These are phyloP conservation scores for Myoxocephalus aenaeus DNA, from an alignment of 2,797 vertebrate genomes.

Conservation along the genomic window DNA sequence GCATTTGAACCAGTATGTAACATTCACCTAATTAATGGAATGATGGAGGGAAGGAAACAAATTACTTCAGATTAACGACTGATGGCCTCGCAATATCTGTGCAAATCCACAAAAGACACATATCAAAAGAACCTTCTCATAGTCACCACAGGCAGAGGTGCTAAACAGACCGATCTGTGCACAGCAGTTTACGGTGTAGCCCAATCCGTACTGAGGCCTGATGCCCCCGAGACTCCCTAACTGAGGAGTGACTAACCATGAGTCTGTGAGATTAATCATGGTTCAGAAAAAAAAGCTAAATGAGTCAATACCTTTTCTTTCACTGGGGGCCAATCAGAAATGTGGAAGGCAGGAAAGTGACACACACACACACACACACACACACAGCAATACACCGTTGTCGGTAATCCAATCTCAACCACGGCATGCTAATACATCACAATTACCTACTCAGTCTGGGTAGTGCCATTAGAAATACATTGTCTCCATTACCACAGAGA, in stretches of 20 bases:
- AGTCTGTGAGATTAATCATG: conserved; percentile 64
- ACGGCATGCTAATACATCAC: conserved; percentile 76
- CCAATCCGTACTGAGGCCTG: background rate
- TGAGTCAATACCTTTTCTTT: conserved; percentile 61
- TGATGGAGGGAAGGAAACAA: background rate
- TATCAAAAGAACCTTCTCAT: background rate
- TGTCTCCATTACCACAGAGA: conserved; percentile 68
- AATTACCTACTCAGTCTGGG: conserved; percentile 74
- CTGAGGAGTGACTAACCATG: conserved; percentile 52
- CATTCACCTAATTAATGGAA: background rate
- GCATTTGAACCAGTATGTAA: background rate
- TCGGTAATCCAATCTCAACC: conserved; percentile 73
- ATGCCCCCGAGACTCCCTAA: conserved; percentile 35
- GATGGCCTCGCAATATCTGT: background rate
- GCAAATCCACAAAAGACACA: background rate
- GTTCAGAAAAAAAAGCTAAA: conserved; percentile 64
- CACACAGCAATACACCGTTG: conserved; percentile 52
- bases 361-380: conserved; percentile 20
- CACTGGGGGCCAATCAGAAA: conserved; percentile 54
- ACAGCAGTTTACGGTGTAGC: background rate
- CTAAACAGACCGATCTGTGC: conserved; percentile 1
- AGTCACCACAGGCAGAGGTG: background rate
- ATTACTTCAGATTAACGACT: background rate
- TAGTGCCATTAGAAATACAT: conserved; percentile 76
- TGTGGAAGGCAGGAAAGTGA: conserved; percentile 34